Conservation (phyloP, 2,888 invertebrate genomes). For the Parascotia fuliginaria region DNA sequence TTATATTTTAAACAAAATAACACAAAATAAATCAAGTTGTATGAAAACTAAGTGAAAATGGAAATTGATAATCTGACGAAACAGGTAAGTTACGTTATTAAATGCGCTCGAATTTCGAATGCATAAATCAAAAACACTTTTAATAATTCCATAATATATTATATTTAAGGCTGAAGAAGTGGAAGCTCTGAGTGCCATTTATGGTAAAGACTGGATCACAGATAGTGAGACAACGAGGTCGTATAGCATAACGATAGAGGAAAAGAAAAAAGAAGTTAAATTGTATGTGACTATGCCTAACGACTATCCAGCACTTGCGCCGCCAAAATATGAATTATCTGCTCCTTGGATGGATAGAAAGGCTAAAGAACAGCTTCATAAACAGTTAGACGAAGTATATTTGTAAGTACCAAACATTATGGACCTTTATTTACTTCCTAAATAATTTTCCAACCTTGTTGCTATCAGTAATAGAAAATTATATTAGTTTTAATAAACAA, state of each 20-base stretch:
- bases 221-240: conserved; percentile 84
- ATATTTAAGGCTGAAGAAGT: conserved; percentile 87
- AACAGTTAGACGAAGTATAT: conserved; percentile 87
- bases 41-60: conserved; percentile 43
- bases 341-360: conserved; percentile 89
- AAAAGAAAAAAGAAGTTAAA: conserved; percentile 79
- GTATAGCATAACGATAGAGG: conserved; percentile 86
- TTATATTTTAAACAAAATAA: too few relatives aligned
- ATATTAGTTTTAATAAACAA: neutral
- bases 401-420: conserved; percentile 81
- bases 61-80: conserved; percentile 61
- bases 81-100: conserved; percentile 40
- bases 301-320: conserved; percentile 87
- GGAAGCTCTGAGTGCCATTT: conserved; percentile 90
- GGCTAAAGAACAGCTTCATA: conserved; percentile 84
- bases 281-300: conserved; percentile 88
- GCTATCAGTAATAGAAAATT: neutral
- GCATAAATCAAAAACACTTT: neutral
- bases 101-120: neutral
- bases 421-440: neutral
- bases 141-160: neutral
- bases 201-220: conserved; percentile 88
- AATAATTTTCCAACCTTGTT: too few relatives aligned
- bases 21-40: neutral
- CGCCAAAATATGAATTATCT: conserved; percentile 89